phyloP scores from a whole-genome alignment of 2,113 vertebrate species.

The Mustelus asterias region DNA sequence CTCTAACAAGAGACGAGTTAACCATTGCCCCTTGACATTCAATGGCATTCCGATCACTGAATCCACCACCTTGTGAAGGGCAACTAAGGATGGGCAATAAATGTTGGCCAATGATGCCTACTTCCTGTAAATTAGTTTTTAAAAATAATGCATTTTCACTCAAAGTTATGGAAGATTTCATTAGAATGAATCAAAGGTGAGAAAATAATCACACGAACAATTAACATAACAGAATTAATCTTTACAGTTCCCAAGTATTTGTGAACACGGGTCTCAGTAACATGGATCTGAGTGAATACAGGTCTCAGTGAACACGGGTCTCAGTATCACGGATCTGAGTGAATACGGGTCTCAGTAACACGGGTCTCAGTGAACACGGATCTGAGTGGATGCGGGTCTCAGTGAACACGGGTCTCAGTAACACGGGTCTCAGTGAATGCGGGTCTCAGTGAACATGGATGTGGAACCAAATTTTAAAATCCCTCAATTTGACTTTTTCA shows the following conservation, averaged over 20 bases:
- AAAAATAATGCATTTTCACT: no score
- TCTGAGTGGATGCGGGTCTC: background rate
- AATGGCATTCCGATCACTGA: no score
- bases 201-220: background rate
- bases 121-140: no score
- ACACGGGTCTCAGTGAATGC: background rate
- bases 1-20: no score
- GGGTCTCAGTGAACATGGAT: background rate
- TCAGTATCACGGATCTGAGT: background rate
- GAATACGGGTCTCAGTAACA: background rate
- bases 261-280: background rate
- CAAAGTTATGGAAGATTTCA: background rate
- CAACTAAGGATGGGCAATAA: no score
- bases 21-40: no score
- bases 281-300: no score
- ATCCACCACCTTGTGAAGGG: no score
- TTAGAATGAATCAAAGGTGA: background rate
- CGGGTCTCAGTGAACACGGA: background rate
- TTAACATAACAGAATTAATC: background rate
- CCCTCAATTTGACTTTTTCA: background rate
- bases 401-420: background rate
- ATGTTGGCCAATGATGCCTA: no score
- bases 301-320: background rate
- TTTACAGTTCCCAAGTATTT: background rate
- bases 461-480: background rate